Percentiles rank a stretch among this genome's conserved stretches.
Conservation (phyloP, 2,113 vertebrate species). For the Ammodytes dubius region DNA sequence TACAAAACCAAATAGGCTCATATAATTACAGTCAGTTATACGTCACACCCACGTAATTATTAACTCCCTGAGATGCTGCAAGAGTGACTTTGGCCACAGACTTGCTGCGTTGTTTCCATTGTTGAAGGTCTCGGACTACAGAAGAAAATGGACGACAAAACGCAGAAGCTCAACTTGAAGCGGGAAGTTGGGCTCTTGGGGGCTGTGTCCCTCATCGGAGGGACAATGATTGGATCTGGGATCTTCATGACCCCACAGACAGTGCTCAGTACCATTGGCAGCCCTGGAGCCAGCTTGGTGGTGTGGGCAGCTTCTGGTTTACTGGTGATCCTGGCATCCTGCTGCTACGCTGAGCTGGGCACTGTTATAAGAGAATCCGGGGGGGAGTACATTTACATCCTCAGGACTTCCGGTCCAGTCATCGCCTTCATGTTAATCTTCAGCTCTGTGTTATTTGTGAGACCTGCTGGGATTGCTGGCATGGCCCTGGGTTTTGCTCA, state of each 20-base stretch:
- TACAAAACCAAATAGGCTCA: not conserved
- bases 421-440: conserved; percentile 89
- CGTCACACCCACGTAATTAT: conserved; percentile 66
- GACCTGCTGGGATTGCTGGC: conserved; percentile 85
- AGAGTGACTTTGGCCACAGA: conserved; percentile 53
- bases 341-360: conserved; percentile 91
- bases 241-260: conserved; percentile 88
- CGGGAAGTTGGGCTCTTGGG: conserved; percentile 84
- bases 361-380: conserved; percentile 89
- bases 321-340: conserved; percentile 85
- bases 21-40: not conserved
- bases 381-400: conserved; percentile 91
- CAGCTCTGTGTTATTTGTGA: conserved; percentile 85
- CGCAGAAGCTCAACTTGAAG: conserved; percentile 70
- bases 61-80: conserved; percentile 58
- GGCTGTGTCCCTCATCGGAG: conserved; percentile 86
- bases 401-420: conserved; percentile 87
- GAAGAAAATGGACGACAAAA: conserved; percentile 52
- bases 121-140: not conserved
- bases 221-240: conserved; percentile 90
- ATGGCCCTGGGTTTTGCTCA: conserved; percentile 88
- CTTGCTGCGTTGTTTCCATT: not conserved
- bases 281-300: conserved; percentile 88
- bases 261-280: conserved; percentile 87
- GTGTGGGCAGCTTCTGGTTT: conserved; percentile 90